These are phyloP conservation scores for Oreonectes daqikongensis DNA, from an alignment of 2,797 vertebrate species.

Conservation along the genomic window DNA sequence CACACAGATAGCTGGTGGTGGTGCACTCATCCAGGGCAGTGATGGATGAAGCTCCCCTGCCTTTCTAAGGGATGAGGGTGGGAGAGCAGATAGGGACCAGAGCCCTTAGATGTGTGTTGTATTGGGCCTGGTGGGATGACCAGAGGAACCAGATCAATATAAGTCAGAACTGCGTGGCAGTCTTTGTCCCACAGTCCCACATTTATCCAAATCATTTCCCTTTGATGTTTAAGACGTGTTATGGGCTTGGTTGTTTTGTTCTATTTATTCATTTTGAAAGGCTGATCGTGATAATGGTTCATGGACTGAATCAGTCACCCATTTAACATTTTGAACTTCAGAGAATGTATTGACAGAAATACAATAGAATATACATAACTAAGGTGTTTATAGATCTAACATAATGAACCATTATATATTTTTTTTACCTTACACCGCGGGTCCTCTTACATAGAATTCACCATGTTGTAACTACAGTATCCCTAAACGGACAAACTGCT, in stretches of 20 bases:
- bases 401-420: too few relatives aligned
- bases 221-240: constrained; percentile 9
- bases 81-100: constrained; percentile 27
- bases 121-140: constrained; percentile 39
- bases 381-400: too few relatives aligned
- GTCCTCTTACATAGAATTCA: too few relatives aligned
- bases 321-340: neutral
- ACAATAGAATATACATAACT: too few relatives aligned
- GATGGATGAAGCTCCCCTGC: constrained; percentile 53
- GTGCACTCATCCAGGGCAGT: constrained; percentile 47
- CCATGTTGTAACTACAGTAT: too few relatives aligned
- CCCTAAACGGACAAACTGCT: too few relatives aligned
- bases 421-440: too few relatives aligned
- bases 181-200: constrained; percentile 32
- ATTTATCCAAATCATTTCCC: constrained; percentile 35
- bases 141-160: constrained; percentile 49
- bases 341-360: too few relatives aligned
- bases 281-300: neutral
- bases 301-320: neutral
- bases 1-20: constrained; percentile 51
- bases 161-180: constrained; percentile 11
- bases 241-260: constrained; percentile 28
- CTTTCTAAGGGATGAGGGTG: constrained; percentile 35
- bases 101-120: constrained; percentile 38
- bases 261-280: constrained; percentile 8